phyloP scores from a whole-genome alignment of 2,888 invertebrate genomes.

The Hyppa rectilinea region DNA sequence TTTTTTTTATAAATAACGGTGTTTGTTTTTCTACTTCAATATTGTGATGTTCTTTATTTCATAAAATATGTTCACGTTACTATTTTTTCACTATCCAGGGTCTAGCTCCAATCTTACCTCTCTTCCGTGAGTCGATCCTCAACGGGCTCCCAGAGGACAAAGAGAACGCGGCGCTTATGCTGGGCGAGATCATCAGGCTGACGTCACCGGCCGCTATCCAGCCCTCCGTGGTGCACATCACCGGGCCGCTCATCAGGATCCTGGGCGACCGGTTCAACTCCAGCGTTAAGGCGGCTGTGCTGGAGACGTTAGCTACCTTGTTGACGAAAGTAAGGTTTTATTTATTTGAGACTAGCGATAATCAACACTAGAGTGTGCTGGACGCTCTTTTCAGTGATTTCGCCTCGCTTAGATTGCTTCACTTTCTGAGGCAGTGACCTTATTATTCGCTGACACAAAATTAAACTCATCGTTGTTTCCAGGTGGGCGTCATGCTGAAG shows the following conservation, averaged over 20 bases:
- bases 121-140: slow-evolving; percentile 98
- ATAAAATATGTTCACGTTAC: too few species aligned
- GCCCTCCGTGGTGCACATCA: slow-evolving; percentile 99
- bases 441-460: neutral
- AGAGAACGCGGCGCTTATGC: slow-evolving; percentile 97
- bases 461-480: slow-evolving; percentile 27
- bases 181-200: slow-evolving; percentile 95
- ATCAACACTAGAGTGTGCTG: neutral
- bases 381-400: neutral
- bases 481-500: slow-evolving; percentile 98
- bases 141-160: slow-evolving; percentile 99
- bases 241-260: slow-evolving; percentile 99
- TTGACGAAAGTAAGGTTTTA: slow-evolving; percentile 93
- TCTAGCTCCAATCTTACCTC: slow-evolving; percentile 97
- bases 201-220: slow-evolving; percentile 97
- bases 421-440: too few species aligned
- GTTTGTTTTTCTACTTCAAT: too few species aligned
- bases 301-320: slow-evolving; percentile 98
- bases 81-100: slow-evolving; percentile 87
- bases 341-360: neutral
- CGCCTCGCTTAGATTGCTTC: neutral
- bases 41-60: too few species aligned
- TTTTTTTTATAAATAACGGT: too few species aligned
- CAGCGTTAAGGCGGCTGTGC: slow-evolving; percentile 98
- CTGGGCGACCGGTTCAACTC: slow-evolving; percentile 98